Evolutionary conservation across 2,888 invertebrate genomes (phyloP), one percentile per base, ranked within the genome.

Genomic region (Cheilosia scutellata): DNA sequence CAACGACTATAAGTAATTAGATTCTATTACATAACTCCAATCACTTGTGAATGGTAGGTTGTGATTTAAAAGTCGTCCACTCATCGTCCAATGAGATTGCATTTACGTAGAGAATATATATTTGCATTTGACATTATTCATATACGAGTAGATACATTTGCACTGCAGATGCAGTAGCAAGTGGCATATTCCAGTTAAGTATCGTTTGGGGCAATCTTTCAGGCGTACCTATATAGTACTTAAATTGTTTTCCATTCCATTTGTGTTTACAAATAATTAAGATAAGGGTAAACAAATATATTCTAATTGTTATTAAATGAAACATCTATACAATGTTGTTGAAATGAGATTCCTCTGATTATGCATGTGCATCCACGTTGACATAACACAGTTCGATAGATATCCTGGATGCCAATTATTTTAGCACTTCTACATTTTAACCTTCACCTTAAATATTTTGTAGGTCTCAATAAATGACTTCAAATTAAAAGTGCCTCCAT

Each of bases 21-120:
- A 44, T 63, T n/a, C 4, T 29, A 51, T 72, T 72, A 53, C 53
- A 44, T 62, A 72, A 72, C 27, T 40, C 1, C 29, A 60, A 51
- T 42, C 16, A 51, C 29, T 71, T 60, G 27, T 40, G 49, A 71
- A 71, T 60, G 11, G 29, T 40, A 58, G 11, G 29, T 29, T 49
- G 7, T 60, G 60, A 51, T 42, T 72, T 40, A 31, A 49, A 51
- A 29, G 49, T 7, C 31, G n/a, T 16, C 55, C 29, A 33, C 29
- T 37, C 37, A 11, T 37, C 37, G 9, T 27, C 53, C 27, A 42
- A 1, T 66, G 16, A 55, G 29, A 20, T 55, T n/a, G 16, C 5
- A 29, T 29, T 31, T 53, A 25, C 5, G 20, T 20, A 42, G 11
- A 55, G 9, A 51, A 53, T 68, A 44, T 57, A 42, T 68, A 44